These are phyloP conservation scores for rat (Rattus norvegicus) DNA, from an alignment of 2,113 vertebrate species.

Conservation along the genomic window DNA sequence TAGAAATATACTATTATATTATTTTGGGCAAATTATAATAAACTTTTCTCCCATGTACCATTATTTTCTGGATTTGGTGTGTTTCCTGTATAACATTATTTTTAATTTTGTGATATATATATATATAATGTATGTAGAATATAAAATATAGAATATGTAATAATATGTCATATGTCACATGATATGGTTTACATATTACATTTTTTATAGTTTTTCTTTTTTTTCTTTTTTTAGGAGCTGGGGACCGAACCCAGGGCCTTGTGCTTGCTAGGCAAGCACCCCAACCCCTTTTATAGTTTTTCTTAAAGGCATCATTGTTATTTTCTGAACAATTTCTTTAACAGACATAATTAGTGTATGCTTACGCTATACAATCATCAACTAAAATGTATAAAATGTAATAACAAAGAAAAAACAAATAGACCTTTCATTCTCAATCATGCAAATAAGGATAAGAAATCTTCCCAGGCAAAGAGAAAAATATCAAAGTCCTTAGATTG, in stretches of 20 bases:
- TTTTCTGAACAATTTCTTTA: neutral
- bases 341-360: neutral
- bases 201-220: slow-evolving; percentile 8
- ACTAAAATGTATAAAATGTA: neutral
- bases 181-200: too few species aligned
- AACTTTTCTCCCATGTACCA: neutral
- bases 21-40: neutral
- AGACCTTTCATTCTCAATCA: neutral
- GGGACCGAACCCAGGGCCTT: too few species aligned
- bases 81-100: neutral
- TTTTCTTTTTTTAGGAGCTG: too few species aligned
- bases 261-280: too few species aligned
- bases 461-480: neutral
- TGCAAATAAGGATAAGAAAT: neutral
- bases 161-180: too few species aligned
- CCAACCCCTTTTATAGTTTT: neutral
- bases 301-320: neutral
- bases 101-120: neutral
- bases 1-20: neutral
- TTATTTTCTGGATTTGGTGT: neutral
- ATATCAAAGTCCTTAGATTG: neutral
- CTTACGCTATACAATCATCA: neutral
- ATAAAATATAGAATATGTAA: too few species aligned
- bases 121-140: neutral
- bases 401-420: neutral